Evolutionary conservation across 2,113 vertebrate genomes (phyloP).

Genomic region (Dipodomys spectabilis): DNA sequence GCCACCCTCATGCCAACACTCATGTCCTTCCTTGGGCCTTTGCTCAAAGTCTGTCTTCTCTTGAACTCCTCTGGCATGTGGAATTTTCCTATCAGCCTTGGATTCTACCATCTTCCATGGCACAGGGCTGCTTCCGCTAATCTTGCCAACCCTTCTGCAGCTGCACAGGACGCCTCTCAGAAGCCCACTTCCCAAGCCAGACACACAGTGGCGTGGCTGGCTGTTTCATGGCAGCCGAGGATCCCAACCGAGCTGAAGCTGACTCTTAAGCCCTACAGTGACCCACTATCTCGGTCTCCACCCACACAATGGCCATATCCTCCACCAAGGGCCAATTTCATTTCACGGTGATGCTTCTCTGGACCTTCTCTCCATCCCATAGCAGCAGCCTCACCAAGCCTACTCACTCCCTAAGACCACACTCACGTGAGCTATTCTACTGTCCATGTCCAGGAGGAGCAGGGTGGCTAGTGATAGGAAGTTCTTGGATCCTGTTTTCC

Average conservation of each 20-base stretch:
- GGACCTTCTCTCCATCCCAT: neutral
- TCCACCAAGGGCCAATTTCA: neutral
- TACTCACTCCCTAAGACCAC: too few relatives aligned
- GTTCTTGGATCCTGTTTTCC: neutral
- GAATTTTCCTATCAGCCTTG: neutral
- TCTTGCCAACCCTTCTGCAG: neutral
- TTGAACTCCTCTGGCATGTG: neutral
- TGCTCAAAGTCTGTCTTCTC: neutral
- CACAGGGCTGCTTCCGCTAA: neutral
- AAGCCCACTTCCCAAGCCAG: neutral
- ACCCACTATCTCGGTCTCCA: neutral
- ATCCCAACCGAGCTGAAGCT: neutral
- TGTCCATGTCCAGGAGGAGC: neutral
- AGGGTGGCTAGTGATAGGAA: fast-evolving
- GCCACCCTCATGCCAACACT: neutral
- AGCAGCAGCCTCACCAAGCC: neutral
- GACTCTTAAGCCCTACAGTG: neutral
- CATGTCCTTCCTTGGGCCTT: too few relatives aligned
- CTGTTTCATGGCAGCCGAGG: neutral
- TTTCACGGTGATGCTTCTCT: neutral
- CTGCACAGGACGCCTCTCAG: neutral
- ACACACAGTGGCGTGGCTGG: neutral
- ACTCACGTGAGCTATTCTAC: neutral
- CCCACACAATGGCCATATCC: neutral
- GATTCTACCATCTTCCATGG: neutral